Evolutionary conservation across 1,140 invertebrate genomes (phyloP), one percentile per base, ranked within the genome.

Genomic region (Aradophagus sp.): DNA sequence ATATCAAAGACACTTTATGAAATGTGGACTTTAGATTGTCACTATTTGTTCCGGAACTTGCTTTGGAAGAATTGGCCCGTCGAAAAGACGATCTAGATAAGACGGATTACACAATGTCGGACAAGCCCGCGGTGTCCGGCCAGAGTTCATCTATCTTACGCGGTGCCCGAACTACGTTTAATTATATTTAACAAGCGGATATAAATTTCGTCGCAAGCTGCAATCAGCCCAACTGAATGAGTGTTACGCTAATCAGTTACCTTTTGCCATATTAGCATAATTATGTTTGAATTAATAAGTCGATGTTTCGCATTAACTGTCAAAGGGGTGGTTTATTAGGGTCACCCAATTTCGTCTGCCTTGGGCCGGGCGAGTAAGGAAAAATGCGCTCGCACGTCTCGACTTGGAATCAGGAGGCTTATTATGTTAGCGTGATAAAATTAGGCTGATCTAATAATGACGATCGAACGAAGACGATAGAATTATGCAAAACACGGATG

Each of bases 261-360:
- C 50, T 53, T 53, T 41, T 41, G 11, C 5, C 26, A 23, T 17
- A 17, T 38, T 14, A 53, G 16, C 11, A 23, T 41, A 41, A 53
- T 53, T 53, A 31, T 7, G 36, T 26, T 17, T 13, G 20, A 53
- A 8, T 32, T 41, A 53, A 41, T 23, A 20, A 41, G 23, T 26
- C 38, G 27, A 53, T 53, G 26, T 53, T 41, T 41, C 27, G 50
- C 36, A 32, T 53, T 32, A 52, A n/a, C 36, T 14, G 16, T 53
- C 50, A 53, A 53, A 53, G 38, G 26, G 10, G 14, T 17, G 23
- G n/a, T n/a, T 19, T 27, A 52, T 52, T 52, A 52, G 47, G 35
- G 20, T 35, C 31, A 20, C 20, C 20, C 39, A 19, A 52, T 39
- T 52, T 17, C 10, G 29, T 52, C n/a, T n/a, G n/a, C n/a, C n/a